Percentiles rank a stretch among this genome's conserved stretches.
Conservation (phyloP, 2,888 invertebrate genomes). For the Lasioglossum zephyrum region DNA sequence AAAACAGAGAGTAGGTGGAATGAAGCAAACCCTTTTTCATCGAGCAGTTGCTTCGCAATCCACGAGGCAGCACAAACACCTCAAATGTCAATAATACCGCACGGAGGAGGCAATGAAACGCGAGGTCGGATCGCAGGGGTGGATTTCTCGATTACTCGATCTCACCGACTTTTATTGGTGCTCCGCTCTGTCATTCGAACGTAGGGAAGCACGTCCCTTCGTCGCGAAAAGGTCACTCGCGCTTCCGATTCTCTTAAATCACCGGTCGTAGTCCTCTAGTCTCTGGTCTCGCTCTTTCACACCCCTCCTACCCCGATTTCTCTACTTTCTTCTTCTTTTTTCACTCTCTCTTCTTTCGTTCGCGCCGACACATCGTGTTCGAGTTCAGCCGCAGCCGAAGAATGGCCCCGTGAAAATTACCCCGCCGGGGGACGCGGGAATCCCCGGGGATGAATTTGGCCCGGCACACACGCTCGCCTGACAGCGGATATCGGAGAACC, state of each 20-base stretch:
- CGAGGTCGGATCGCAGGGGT: constrained; percentile 49
- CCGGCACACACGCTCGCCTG: constrained; percentile 20
- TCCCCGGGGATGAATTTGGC: constrained; percentile 49
- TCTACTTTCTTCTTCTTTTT: neutral
- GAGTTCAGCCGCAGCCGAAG: constrained; percentile 38
- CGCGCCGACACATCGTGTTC: constrained; percentile 36
- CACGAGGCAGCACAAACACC: constrained; percentile 27
- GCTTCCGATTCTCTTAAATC: constrained; percentile 41
- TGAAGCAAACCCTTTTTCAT: neutral
- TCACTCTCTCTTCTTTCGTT: neutral
- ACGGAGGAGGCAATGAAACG: constrained; percentile 19
- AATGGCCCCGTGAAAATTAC: constrained; percentile 59
- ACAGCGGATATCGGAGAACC: constrained; percentile 50
- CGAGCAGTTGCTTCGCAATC: constrained; percentile 21
- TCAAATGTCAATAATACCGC: constrained; percentile 22
- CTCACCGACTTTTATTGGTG: constrained; percentile 70
- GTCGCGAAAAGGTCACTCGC: constrained; percentile 22
- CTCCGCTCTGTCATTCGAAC: constrained; percentile 56
- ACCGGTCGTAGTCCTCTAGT: constrained; percentile 4
- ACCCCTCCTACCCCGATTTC: neutral
- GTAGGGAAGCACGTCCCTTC: constrained; percentile 24
- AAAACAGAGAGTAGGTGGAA: constrained; percentile 9
- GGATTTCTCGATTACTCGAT: constrained; percentile 60
- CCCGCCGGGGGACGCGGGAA: constrained; percentile 26
- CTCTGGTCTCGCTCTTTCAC: neutral